phyloP scores from a whole-genome alignment of 1,140 invertebrate genomes.

The Venustaconcha ellipsiformis region DNA sequence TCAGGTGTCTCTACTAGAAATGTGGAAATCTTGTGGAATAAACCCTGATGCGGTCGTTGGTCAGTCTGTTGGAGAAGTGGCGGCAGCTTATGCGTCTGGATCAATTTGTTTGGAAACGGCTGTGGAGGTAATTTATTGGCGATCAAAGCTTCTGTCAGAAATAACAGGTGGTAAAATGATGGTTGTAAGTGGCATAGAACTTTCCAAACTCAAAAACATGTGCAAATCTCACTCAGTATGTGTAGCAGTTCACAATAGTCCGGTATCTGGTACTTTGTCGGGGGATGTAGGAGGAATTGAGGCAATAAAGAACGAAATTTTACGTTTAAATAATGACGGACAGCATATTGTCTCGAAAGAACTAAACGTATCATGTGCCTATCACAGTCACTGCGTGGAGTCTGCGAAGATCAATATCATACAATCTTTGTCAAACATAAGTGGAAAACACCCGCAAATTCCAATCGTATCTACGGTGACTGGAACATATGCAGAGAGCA shows the following conservation, averaged over 20 bases:
- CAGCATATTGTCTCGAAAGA: conserved; percentile 4
- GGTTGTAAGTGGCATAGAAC: conserved; percentile 22
- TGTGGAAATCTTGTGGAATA: conserved; percentile 31
- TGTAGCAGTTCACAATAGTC: conserved; percentile 35
- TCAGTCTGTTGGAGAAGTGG: conserved; percentile 44
- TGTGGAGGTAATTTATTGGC: conserved; percentile 33
- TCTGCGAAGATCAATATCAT: conserved; percentile 9
- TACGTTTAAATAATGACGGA: conserved; percentile 3
- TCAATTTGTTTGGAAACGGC: conserved; percentile 24
- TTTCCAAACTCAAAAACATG: conserved; percentile 15
- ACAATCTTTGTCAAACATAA: conserved; percentile 10
- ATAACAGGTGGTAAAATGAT: conserved; percentile 32
- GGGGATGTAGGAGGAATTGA: conserved; percentile 24
- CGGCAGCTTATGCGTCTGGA: conserved; percentile 37
- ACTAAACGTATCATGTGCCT: conserved; percentile 30
- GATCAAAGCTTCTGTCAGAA: conserved; percentile 24
- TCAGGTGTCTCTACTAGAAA: conserved; percentile 31
- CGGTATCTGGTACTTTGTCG: conserved; percentile 32
- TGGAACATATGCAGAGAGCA: conserved; percentile 5
- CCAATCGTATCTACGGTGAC: conserved; percentile 31
- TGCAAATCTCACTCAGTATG: conserved; percentile 2
- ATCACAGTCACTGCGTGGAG: conserved; percentile 38
- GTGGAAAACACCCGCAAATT: not conserved
- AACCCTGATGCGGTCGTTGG: conserved; percentile 29
- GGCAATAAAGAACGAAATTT: not conserved